phyloP scores from a whole-genome alignment of 2,888 invertebrate species.

The Zaprionus obscuricornis region DNA sequence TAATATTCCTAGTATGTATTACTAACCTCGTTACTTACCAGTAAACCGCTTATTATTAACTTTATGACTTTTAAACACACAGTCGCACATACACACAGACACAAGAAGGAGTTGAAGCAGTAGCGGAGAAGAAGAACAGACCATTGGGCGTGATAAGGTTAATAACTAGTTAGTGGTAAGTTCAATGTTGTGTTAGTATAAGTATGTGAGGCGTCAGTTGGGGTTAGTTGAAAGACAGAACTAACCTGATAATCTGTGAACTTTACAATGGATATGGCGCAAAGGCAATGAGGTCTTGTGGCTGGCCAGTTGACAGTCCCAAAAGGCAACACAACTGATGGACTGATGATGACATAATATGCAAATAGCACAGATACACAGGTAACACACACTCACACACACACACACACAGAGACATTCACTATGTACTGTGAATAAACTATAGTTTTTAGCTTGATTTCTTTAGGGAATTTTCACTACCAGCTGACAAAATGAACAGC shows the following conservation, averaged over 20 bases:
- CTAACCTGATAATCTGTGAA: conserved; percentile 66
- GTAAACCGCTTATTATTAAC: conserved; percentile 55
- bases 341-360: conserved; percentile 78
- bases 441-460: conserved; percentile 82
- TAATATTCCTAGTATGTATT: conserved; percentile 27
- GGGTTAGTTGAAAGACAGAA: neutral
- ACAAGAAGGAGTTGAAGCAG: no score
- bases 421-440: conserved; percentile 40
- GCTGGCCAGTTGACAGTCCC: conserved; percentile 60
- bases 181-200: no score
- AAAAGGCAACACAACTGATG: conserved; percentile 67
- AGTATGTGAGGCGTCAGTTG: conserved; percentile 23
- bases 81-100: neutral
- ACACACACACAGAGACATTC: conserved; percentile 4
- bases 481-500: conserved; percentile 59
- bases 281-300: neutral
- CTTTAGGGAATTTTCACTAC: conserved; percentile 77
- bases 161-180: conserved; percentile 53
- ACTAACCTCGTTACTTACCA: conserved; percentile 68
- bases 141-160: conserved; percentile 50
- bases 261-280: conserved; percentile 46
- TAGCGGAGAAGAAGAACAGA: no score
- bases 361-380: conserved; percentile 62
- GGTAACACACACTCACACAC: conserved; percentile 24
- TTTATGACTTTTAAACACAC: conserved; percentile 46